A percentile compares a stretch with the other conserved stretches of the same genome.
phyloP scores from a whole-genome alignment of 2,113 vertebrate species.

The Platanista minor region DNA sequence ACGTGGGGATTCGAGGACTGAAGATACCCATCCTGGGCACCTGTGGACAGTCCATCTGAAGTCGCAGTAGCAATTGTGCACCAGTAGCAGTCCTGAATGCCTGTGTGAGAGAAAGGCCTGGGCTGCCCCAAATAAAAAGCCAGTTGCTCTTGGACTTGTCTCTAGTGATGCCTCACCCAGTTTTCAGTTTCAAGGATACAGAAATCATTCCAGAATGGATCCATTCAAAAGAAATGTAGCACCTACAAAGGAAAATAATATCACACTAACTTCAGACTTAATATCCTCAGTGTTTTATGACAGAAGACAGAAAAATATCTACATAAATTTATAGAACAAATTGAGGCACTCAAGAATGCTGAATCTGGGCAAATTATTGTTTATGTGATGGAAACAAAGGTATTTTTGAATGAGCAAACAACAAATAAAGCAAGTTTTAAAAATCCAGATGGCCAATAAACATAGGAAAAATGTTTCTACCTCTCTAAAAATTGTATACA shows the following conservation, averaged over 20 bases:
- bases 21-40: not conserved
- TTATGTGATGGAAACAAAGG: not conserved
- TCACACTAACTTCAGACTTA: not conserved
- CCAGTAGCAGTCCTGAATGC: fast-evolving
- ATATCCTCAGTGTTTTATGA: not conserved
- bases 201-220: not conserved
- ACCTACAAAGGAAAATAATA: not conserved
- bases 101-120: not conserved
- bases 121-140: not conserved
- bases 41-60: not conserved
- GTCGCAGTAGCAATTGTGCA: fast-evolving
- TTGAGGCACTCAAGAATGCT: not conserved
- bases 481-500: not conserved
- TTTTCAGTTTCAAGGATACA: not conserved
- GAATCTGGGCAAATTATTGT: not conserved
- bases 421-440: not conserved
- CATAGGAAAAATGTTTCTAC: not conserved
- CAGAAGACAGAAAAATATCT: not conserved
- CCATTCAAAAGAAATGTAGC: not conserved
- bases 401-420: not conserved
- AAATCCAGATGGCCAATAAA: not conserved
- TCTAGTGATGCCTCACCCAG: not conserved
- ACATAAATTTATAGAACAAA: not conserved
- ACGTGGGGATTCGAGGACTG: not conserved
- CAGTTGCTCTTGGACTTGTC: not conserved